Percentiles rank a stretch among this genome's conserved stretches.
Evolutionary conservation across 92 coral and sea anemone genomes (phyloP).

Genomic region (Actinernus sp.): DNA sequence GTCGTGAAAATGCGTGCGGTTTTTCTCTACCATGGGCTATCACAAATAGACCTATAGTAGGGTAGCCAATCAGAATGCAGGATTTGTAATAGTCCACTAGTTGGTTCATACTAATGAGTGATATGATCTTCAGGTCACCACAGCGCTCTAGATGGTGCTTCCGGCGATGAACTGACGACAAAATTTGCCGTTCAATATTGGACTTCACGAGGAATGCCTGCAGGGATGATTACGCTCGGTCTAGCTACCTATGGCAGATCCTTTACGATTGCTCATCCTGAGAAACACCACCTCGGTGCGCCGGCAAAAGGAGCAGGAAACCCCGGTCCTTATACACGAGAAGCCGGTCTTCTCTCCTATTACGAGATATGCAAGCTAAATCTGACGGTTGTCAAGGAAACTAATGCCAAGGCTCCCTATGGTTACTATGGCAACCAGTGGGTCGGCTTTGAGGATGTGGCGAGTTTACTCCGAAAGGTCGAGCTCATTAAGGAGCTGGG

Average conservation of each 20-base stretch:
- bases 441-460: constrained; percentile 64
- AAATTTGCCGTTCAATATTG: constrained; percentile 70
- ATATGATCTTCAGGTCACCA: constrained; percentile 80
- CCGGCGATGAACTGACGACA: constrained; percentile 54
- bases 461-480: constrained; percentile 51
- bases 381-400: constrained; percentile 42
- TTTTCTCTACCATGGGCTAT: too few relatives aligned
- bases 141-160: constrained; percentile 70
- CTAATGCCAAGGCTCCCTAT: constrained; percentile 57
- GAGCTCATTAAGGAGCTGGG: constrained; percentile 33
- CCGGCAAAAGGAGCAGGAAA: constrained; percentile 35
- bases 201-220: constrained; percentile 35
- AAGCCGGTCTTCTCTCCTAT: constrained; percentile 57
- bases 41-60: too few relatives aligned
- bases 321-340: constrained; percentile 56
- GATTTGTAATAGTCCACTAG: too few relatives aligned
- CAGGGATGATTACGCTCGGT: constrained; percentile 63
- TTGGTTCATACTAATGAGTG: too few relatives aligned
- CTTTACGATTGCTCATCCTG: constrained; percentile 32
- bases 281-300: constrained; percentile 48
- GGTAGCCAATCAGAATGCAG: too few relatives aligned
- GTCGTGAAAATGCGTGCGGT: too few relatives aligned
- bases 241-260: constrained; percentile 66
- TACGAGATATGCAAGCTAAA: constrained; percentile 59
- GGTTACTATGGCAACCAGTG: constrained; percentile 60